Evolutionary conservation across 23 tunicate genomes (phyloP), one percentile per base, ranked within the genome.

Genomic region (Styela clava): DNA sequence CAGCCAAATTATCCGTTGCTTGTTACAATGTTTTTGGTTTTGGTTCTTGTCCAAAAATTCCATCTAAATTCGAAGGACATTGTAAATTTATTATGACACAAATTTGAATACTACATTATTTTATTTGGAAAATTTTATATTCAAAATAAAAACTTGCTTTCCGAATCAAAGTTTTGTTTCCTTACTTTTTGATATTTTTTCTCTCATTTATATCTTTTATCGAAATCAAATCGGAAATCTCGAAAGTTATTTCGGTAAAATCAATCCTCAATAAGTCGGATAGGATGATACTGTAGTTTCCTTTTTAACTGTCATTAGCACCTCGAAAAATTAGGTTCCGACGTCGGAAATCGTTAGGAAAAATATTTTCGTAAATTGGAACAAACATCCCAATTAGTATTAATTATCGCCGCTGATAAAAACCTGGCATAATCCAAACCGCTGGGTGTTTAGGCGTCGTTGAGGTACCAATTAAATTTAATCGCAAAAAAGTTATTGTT

Each of bases 341-440:
- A 18, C 30, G 30, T 67, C 71, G 71, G 71, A 67, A 67, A 67
- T 67, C 71, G 71, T 67, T 1, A 67, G 31, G 30, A 22, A 67
- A 67, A 67, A 67, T 67, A 67, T 67, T 67, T 67, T 67, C n/a
- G 16, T 67, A 25, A 67, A 18, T 67, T 67, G 2, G 71, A 24
- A 67, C 71, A 67, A 67, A 67, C 71, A 67, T 67, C 71, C 71
- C 71, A 67, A 67, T 67, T 67, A 67, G 71, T 67, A 16, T 67
- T 67, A 67, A 67, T 67, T 67, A 67, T 67, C 71, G 24, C 71
- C 71, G 24, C 23, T 29, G n/a, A 67, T 67, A 67, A 67, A 67
- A 22, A 67, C 19, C 31, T 18, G 71, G 31, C 30, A 25, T 67
- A 67, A 67, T 67, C 71, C 71, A 27, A 27, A 27, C 31, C 31